phyloP scores from a whole-genome alignment of 2,797 vertebrate species.

The Gila robusta region DNA sequence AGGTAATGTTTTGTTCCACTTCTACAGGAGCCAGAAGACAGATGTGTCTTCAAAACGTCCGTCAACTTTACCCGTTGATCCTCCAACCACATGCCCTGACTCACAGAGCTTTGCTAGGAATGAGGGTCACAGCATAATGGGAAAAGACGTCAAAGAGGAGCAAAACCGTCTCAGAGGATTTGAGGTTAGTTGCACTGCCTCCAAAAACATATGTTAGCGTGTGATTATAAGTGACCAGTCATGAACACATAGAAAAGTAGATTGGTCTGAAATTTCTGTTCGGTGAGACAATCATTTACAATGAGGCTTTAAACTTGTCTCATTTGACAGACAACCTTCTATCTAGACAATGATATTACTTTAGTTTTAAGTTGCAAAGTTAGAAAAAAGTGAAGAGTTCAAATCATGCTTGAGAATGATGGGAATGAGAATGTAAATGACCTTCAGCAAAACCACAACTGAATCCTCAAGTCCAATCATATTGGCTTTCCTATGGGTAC shows the following conservation, averaged over 20 bases:
- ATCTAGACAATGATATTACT: neutral
- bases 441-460: neutral
- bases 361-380: neutral
- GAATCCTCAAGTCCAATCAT: neutral
- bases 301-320: neutral
- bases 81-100: slow-evolving; percentile 33
- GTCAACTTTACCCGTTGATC: neutral
- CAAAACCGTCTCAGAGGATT: slow-evolving; percentile 57
- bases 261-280: slow-evolving; percentile 13
- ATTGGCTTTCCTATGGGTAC: neutral
- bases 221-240: slow-evolving; percentile 36
- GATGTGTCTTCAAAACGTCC: neutral
- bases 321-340: neutral
- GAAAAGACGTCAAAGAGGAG: slow-evolving; percentile 63
- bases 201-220: slow-evolving; percentile 17
- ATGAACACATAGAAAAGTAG: slow-evolving; percentile 1
- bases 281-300: neutral
- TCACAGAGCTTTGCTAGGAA: slow-evolving; percentile 37
- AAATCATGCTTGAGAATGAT: neutral
- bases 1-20: slow-evolving; percentile 36
- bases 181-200: slow-evolving; percentile 48
- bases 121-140: slow-evolving; percentile 37
- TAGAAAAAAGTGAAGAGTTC: neutral
- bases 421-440: neutral
- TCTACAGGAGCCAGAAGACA: slow-evolving; percentile 70